Evolutionary conservation across 2,888 invertebrate genomes (phyloP), one percentile per base, ranked within the genome.

Genomic region (Hemaris fuciformis): DNA sequence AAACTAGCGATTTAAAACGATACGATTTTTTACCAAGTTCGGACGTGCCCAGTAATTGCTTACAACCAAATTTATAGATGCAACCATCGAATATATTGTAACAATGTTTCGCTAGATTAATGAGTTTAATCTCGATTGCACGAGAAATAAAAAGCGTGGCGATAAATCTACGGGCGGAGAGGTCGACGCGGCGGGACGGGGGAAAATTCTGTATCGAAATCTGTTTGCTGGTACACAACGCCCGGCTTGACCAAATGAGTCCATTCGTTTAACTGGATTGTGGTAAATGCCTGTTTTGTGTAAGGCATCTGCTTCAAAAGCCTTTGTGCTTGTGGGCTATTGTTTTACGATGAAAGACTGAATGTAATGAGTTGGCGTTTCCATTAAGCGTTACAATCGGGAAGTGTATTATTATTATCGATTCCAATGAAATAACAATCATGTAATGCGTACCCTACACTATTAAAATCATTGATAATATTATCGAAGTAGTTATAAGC

Each of bases 11-110:
- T 31, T 25, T 18, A 53, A 73, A 71, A 70, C 67, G 70, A 69
- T 65, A 63, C 58, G 22, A 64, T 71, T 73, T 72, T 73, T 71
- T 70, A 66, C 65, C 61, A 59, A 63, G 63, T 64, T 63, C 64
- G 68, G 71, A 73, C 73, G 68, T 18, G 67, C 59, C 62, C 60
- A 65, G 70, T 73, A 73, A 73, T 73, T 70, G 66, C 53, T 27
- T 53, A 53, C 53, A 53, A 18, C 64, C 67, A 69, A 74, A 72
- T 71, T 71, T 71, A 74, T 72, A 72, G 72, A 70, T 72, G 70
- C 71, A 70, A 68, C 69, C 53, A 31, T 53, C 53, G 53, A 53
- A 53, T 53, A 53, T 53, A 71, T 68, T 71, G 72, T 70, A 72
- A 78, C 75, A 74, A 72, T 66, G 64, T 53, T 53, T n/a, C 53